Conservation (phyloP, 2,113 vertebrate genomes). For the Nesospiza acunhae region DNA sequence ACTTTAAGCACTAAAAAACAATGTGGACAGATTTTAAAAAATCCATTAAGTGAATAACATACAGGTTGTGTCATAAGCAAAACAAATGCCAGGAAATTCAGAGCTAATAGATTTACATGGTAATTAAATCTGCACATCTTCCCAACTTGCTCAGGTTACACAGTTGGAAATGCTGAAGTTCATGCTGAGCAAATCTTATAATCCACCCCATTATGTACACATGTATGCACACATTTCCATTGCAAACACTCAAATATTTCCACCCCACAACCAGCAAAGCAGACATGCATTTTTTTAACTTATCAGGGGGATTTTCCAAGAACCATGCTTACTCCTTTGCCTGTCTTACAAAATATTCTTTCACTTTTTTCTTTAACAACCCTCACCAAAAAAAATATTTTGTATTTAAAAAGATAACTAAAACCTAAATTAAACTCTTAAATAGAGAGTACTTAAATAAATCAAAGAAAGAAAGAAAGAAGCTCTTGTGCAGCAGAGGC, state of each 20-base stretch:
- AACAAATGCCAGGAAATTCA: constrained; percentile 10
- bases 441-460: not conserved
- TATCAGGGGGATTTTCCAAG: not conserved
- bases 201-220: constrained; percentile 30
- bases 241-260: constrained; percentile 9
- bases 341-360: not conserved
- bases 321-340: not conserved
- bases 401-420: not conserved
- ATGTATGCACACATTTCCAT: not conserved
- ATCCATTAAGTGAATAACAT: not conserved
- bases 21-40: not conserved
- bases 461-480: not conserved
- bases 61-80: not conserved
- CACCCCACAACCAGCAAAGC: not conserved
- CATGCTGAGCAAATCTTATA: constrained; percentile 40
- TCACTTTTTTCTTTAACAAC: not conserved
- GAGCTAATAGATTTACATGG: constrained; percentile 5
- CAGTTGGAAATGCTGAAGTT: constrained; percentile 25
- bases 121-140: constrained; percentile 33
- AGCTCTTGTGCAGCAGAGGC: not conserved
- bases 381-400: not conserved
- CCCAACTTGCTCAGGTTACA: constrained; percentile 40
- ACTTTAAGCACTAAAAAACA: not conserved
- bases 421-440: not conserved
- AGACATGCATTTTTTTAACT: not conserved